Base-by-base conservation (phyloP, 2,113 vertebrate species). In the Alethe castanea region DNA sequence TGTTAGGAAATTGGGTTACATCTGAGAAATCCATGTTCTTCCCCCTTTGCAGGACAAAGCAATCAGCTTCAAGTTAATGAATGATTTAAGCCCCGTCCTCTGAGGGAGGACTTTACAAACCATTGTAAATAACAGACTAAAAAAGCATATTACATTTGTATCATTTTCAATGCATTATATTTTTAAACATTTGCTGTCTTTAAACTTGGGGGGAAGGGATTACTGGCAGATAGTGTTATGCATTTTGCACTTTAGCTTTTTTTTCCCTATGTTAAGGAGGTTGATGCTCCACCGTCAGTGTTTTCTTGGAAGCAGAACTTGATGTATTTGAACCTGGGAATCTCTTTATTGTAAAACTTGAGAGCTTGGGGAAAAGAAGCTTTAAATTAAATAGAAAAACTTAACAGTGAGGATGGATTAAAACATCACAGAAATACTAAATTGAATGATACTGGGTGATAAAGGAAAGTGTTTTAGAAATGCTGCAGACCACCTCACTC, bases 51-150 rank as follows among this genome's bases (percentile, higher is more conserved):
- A 66, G 69, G 93, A 90, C 64, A 91, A 92, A 69, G 81, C 76
- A 74, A 90, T 86, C 44, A 5, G 76, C 81, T 96, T 94, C 78
- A 90, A 87, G 85, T 80, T 86, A 86, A 84, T 92, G 56, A 95
- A 95, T 92, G 70, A 93, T 88, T 95, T 54, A 78, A 81, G 25
- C 18, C 40, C 61, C 44, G 8, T 93, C 64, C 87, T 94, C 47
- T 54, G 86, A 83, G 92, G 69, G 40, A 92, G 11, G 33, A 81
- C 93, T 88, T 94, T 76, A 91, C 54, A 91, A 94, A 91, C 52
- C 54, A 36, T 86, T 86, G 74, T 91, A 81, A 95, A 83, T 78
- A 78, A 45, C 59, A 83, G 47, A 65, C 42, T 78, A 86, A 91
- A 83, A 92, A 92, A 94, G 81, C 2, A 1, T 76, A 61, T 81